Evolutionary conservation across 1,140 invertebrate genomes (phyloP).

Genomic region (Coelopa frigida): DNA sequence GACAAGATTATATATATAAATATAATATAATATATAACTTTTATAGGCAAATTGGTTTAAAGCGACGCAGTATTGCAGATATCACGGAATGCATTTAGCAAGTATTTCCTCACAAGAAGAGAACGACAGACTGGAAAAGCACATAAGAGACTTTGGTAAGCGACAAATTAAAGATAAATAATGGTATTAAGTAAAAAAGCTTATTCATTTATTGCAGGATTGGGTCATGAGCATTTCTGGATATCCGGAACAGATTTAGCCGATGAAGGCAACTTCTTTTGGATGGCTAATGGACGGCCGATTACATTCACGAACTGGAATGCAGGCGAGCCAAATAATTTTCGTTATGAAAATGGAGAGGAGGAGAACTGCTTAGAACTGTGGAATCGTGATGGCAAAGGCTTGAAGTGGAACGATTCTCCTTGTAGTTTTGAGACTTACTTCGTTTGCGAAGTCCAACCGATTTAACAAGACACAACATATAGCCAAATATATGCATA

Average conservation of each 20-base stretch:
- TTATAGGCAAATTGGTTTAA: conserved; percentile 87
- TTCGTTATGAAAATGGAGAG: conserved; percentile 86
- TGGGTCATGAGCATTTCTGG: conserved; percentile 87
- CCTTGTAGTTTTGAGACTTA: conserved; percentile 87
- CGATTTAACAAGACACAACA: conserved; percentile 22
- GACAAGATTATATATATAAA: not conserved
- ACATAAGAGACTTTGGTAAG: conserved; percentile 72
- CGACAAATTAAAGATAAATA: conserved; percentile 6
- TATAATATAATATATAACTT: not conserved
- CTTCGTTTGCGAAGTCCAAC: conserved; percentile 82
- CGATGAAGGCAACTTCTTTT: conserved; percentile 83
- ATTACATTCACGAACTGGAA: conserved; percentile 90
- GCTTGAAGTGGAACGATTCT: conserved; percentile 87
- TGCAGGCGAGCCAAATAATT: conserved; percentile 84
- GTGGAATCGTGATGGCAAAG: conserved; percentile 87
- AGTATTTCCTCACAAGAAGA: conserved; percentile 83
- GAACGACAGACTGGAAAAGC: conserved; percentile 77
- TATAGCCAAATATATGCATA: too few species aligned
- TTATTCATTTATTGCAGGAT: conserved; percentile 48
- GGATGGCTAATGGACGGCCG: conserved; percentile 83
- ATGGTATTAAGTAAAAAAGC: not conserved
- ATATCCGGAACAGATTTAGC: conserved; percentile 84
- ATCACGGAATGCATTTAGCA: conserved; percentile 85
- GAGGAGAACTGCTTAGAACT: conserved; percentile 85
- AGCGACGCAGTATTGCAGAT: conserved; percentile 82